Percentiles rank a stretch among this genome's conserved stretches.
phyloP scores from a whole-genome alignment of 2,113 vertebrate genomes.

The Saguinus midas region DNA sequence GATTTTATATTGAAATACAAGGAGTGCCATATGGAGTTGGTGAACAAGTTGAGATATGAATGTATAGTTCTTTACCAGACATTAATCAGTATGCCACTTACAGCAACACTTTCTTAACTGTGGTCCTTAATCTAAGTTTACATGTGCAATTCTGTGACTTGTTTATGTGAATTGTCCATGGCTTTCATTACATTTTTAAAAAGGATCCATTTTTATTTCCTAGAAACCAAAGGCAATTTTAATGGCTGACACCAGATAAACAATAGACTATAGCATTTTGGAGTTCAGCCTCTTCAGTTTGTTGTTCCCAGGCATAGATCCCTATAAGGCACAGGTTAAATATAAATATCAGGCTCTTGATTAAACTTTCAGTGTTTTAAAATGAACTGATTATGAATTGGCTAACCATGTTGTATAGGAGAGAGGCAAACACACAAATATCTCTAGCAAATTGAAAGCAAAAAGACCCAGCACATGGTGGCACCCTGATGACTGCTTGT shows the following conservation, averaged over 20 bases:
- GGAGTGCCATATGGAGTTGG: neutral
- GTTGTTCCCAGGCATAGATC: neutral
- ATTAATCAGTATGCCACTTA: neutral
- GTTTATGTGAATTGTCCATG: neutral
- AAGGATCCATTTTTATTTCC: neutral
- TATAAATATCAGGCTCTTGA: neutral
- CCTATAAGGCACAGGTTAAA: neutral
- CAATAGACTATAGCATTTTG: neutral
- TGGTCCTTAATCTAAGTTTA: neutral
- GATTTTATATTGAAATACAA: neutral
- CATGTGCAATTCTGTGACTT: neutral
- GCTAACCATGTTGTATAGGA: neutral
- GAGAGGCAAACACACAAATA: neutral
- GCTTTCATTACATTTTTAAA: neutral
- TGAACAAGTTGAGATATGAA: neutral
- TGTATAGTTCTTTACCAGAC: neutral
- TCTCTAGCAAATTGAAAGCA: neutral
- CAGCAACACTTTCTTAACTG: neutral
- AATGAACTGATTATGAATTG: constrained; percentile 3
- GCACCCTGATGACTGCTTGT: neutral
- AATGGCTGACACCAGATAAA: neutral
- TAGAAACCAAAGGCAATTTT: neutral
- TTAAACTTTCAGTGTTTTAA: neutral
- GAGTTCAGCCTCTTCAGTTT: neutral
- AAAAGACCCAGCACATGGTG: neutral